A percentile compares a stretch with the other conserved stretches of the same genome.
Evolutionary conservation across 2,797 vertebrate species (phyloP).

Genomic region (Enteromius paludinosus): DNA sequence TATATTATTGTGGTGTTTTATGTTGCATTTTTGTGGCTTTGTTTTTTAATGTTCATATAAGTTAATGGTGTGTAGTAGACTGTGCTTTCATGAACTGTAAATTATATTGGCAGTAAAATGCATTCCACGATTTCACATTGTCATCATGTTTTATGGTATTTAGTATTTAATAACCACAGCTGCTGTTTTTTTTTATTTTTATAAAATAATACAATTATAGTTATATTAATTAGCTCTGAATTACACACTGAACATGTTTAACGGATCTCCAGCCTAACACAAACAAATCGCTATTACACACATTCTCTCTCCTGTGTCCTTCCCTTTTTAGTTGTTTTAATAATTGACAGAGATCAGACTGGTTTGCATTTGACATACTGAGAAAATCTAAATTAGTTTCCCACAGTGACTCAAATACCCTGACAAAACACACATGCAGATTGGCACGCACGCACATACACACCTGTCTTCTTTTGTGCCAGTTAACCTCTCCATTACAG

Average conservation of each 20-base stretch:
- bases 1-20: neutral
- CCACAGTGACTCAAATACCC: conserved; percentile 19
- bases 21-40: neutral
- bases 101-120: neutral
- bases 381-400: conserved; percentile 22
- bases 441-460: conserved; percentile 1
- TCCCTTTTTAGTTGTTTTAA: conserved; percentile 15
- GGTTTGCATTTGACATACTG: conserved; percentile 10
- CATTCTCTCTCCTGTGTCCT: conserved; percentile 5
- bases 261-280: neutral
- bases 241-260: neutral
- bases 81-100: neutral
- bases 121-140: neutral
- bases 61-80: neutral
- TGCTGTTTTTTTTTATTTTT: neutral
- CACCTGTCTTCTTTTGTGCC: neutral
- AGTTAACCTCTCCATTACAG: conserved; percentile 45
- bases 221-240: conserved; percentile 1
- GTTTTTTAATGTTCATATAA: neutral
- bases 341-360: conserved; percentile 20
- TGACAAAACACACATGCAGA: conserved; percentile 18
- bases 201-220: neutral
- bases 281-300: neutral
- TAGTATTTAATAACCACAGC: neutral
- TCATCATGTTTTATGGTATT: neutral